Percentiles rank a stretch among this genome's conserved stretches.
Conservation (phyloP, 2,113 vertebrate species). For the Zapornia atra region DNA sequence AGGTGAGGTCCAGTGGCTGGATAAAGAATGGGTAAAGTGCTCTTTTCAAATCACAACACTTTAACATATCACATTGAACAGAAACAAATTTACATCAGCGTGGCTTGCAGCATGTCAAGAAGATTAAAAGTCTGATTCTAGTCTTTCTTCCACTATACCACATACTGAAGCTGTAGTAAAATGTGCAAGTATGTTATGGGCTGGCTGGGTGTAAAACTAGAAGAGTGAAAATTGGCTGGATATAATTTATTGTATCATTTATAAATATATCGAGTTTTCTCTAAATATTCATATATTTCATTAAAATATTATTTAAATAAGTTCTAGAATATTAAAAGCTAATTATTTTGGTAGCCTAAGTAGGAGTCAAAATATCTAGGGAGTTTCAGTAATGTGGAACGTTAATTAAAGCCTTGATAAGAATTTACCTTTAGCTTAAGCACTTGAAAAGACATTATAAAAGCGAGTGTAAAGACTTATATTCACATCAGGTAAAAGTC, state of each 20-base stretch:
- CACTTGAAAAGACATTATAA: background rate
- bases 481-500: background rate
- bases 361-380: background rate
- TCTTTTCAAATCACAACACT: background rate
- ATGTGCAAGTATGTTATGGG: background rate
- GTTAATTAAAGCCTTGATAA: background rate
- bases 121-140: background rate
- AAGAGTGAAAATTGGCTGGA: background rate
- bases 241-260: background rate
- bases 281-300: background rate
- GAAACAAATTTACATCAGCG: background rate
- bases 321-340: background rate
- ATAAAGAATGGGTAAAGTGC: background rate
- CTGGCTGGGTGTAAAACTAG: background rate
- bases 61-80: background rate
- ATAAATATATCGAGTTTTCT: background rate
- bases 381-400: background rate
- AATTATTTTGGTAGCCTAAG: background rate
- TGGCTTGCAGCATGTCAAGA: background rate
- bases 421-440: background rate
- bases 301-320: background rate
- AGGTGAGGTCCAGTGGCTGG: background rate
- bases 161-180: background rate
- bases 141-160: background rate
- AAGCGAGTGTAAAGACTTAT: background rate